Conservation (phyloP, 2,888 invertebrate genomes). For the Drosophila falleni region DNA sequence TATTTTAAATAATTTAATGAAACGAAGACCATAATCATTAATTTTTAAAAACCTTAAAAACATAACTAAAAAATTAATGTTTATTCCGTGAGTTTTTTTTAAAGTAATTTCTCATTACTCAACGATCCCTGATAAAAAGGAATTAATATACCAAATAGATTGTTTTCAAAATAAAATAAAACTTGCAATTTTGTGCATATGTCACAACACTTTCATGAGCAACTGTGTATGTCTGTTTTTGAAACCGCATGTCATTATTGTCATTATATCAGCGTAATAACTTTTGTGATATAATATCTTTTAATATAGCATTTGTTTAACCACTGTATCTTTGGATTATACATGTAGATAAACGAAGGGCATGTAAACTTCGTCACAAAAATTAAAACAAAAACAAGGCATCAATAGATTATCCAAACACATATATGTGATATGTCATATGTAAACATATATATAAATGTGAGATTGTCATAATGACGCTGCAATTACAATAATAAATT, state of each 20-base stretch:
- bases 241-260: constrained; percentile 41
- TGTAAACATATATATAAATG: background rate
- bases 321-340: constrained; percentile 24
- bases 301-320: constrained; percentile 23
- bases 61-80: no score
- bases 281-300: constrained; percentile 39
- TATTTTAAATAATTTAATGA: no score
- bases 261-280: constrained; percentile 28
- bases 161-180: no score
- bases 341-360: constrained; percentile 22
- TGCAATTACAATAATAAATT: constrained; percentile 73
- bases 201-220: no score
- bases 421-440: constrained; percentile 9
- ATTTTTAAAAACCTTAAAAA: no score
- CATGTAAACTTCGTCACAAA: constrained; percentile 25
- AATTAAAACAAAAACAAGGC: background rate
- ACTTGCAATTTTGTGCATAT: no score
- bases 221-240: background rate
- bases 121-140: no score
- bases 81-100: no score
- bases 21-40: no score
- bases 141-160: no score
- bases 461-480: constrained; percentile 50
- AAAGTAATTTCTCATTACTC: no score
- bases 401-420: constrained; percentile 24